These are phyloP conservation scores for Sminthurinus signatus DNA, from an alignment of 1,140 invertebrate genomes.

Conservation along the genomic window DNA sequence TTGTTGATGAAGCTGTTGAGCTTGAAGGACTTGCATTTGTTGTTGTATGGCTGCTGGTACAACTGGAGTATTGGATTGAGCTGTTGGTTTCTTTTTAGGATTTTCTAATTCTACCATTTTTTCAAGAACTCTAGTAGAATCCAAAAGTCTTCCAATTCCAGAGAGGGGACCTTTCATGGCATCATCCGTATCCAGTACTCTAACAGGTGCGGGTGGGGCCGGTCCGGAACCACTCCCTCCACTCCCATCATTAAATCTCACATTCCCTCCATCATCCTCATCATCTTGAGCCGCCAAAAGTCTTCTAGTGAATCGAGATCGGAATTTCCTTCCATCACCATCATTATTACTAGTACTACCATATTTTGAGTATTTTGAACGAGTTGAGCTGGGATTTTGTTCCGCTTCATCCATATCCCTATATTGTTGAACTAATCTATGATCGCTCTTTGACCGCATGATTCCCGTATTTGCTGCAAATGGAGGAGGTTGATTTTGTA, in stretches of 20 bases:
- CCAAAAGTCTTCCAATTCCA: slow-evolving; percentile 79
- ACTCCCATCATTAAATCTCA: slow-evolving; percentile 15
- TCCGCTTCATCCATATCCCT: slow-evolving; percentile 57
- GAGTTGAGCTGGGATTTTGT: not conserved
- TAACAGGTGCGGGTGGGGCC: slow-evolving; percentile 45
- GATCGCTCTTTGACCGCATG: slow-evolving; percentile 89
- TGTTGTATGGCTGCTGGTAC: slow-evolving; percentile 42
- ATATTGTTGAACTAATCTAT: slow-evolving; percentile 80
- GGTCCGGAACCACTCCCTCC: not conserved
- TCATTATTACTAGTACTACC: slow-evolving; percentile 40
- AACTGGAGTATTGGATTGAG: slow-evolving; percentile 46
- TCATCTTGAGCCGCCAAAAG: slow-evolving; percentile 44
- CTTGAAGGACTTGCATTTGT: slow-evolving; percentile 43
- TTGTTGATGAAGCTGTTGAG: slow-evolving; percentile 43
- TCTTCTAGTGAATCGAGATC: slow-evolving; percentile 59
- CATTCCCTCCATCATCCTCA: slow-evolving; percentile 10
- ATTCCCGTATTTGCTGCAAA: slow-evolving; percentile 56
- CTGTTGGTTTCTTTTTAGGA: slow-evolving; percentile 44
- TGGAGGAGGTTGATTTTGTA: slow-evolving; percentile 6
- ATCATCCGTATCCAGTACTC: slow-evolving; percentile 81
- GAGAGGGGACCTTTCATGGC: slow-evolving; percentile 78
- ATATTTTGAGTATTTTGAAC: slow-evolving; percentile 29
- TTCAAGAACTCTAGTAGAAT: slow-evolving; percentile 54
- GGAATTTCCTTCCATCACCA: slow-evolving; percentile 53
- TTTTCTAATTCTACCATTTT: slow-evolving; percentile 32